phyloP scores from a whole-genome alignment of 1,140 invertebrate species.

The Chionoecetes opilio region DNA sequence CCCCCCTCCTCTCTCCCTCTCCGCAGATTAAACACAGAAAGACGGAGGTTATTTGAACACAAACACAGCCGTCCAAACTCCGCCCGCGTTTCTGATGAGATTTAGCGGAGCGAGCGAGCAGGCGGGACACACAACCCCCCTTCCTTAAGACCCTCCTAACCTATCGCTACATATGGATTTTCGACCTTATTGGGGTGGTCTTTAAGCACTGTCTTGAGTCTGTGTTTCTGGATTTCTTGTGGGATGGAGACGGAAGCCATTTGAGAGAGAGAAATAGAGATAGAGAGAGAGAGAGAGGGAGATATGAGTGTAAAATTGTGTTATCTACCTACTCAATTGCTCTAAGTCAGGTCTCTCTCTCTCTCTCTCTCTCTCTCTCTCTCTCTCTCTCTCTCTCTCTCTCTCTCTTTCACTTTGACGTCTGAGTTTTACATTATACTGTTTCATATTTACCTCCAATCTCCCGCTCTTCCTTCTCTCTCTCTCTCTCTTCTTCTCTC shows the following conservation, averaged over 20 bases:
- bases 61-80: constrained; percentile 75
- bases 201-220: constrained; percentile 14
- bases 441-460: too few relatives aligned
- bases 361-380: background rate
- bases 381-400: background rate
- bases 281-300: constrained; percentile 36
- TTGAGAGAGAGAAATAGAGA: constrained; percentile 40
- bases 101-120: constrained; percentile 35
- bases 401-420: too few relatives aligned
- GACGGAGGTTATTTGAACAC: constrained; percentile 73
- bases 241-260: constrained; percentile 64
- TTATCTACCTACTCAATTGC: too few relatives aligned
- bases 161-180: background rate
- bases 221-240: constrained; percentile 35
- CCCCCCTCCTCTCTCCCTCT: background rate
- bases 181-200: background rate
- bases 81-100: constrained; percentile 71
- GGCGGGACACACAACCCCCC: background rate
- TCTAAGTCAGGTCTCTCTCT: too few relatives aligned
- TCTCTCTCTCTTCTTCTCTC: background rate
- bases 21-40: constrained; percentile 63
- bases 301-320: background rate
- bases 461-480: background rate
- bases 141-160: background rate
- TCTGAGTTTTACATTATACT: too few relatives aligned